Evolutionary conservation across 2,113 vertebrate genomes (phyloP).

Genomic region (Vulpes ferrilata): DNA sequence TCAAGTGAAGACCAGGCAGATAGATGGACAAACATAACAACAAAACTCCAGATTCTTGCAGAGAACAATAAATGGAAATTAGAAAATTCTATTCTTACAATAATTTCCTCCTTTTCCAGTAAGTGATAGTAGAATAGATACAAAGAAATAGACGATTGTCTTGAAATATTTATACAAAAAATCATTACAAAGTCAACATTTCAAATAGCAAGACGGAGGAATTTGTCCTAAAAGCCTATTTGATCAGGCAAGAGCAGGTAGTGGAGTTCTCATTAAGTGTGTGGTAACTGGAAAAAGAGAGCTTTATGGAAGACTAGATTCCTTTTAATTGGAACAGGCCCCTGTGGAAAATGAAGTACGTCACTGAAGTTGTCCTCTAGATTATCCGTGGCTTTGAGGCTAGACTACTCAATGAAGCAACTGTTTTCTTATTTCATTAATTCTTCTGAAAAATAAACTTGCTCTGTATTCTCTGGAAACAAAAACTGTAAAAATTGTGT

Average conservation of each 20-base stretch:
- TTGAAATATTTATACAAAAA: background rate
- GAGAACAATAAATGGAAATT: conserved; percentile 3
- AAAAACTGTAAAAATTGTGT: conserved; percentile 48
- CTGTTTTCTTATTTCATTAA: conserved; percentile 73
- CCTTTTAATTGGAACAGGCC: conserved; percentile 67
- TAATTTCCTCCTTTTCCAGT: background rate
- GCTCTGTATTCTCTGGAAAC: conserved; percentile 68
- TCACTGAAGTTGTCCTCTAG: conserved; percentile 18
- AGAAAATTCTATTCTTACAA: conserved; percentile 28
- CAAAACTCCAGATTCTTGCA: background rate
- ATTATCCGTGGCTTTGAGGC: conserved; percentile 65
- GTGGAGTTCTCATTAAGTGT: conserved; percentile 24
- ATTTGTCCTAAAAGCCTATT: conserved; percentile 18
- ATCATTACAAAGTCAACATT: background rate
- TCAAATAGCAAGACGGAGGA: conserved; percentile 15
- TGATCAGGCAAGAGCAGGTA: background rate
- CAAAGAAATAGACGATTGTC: background rate
- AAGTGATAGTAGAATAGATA: conserved; percentile 14
- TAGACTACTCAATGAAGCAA: conserved; percentile 54
- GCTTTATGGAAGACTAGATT: background rate
- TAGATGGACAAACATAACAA: background rate
- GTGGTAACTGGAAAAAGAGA: conserved; percentile 58
- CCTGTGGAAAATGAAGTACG: conserved; percentile 57
- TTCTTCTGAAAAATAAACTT: conserved; percentile 75
- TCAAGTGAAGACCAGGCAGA: background rate